Base-by-base conservation (phyloP, 2,113 vertebrate genomes). In the Xerus inauris region DNA sequence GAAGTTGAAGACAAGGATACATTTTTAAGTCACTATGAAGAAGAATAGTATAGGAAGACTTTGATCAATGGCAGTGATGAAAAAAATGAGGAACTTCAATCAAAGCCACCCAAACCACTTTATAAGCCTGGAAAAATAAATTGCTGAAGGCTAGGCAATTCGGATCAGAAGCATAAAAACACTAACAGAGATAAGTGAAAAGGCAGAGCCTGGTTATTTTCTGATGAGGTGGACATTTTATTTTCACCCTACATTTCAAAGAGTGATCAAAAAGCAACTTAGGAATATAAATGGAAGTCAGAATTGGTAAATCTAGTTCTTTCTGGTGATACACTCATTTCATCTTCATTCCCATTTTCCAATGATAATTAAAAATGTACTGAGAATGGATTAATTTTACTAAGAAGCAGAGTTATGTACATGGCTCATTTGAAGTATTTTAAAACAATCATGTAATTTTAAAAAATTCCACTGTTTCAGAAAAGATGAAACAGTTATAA, bases 31-130 rank as follows among this genome's bases (percentile, higher is more conserved):
- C 79, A 97, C 90, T 59, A 38, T 88, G 40, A 38, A 84, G 75
- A 96, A 88, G 35, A 97, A 93, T 83, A 89, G 4, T 35, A 2
- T 67, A 71, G 57, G 35, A 65, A 77, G n/a, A 90, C 72, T 97
- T 97, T 97, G 96, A 97, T 97, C 94, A 95, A 86, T 38, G 67
- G 86, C 72, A 89, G 81, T 81, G 87, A 83, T 83, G 47, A 90
- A 89, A 93, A 97, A 97, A 85, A 85, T 94, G 76, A 92, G 82
- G 73, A 91, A 89, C 81, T 97, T 96, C 96, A 97, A 94, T 96
- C 84, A 96, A 94, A 94, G 92, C n/a, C 54, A 97, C 54, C 87
- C 51, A 85, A 82, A 97, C 85, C 76, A 96, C 65, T 96, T 93
- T 45, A 94, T 93, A 83, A 86, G 19, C 38, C 69, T 51, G 2